Conservation (phyloP, 2,797 vertebrate species). For the Oreonectes daqikongensis region DNA sequence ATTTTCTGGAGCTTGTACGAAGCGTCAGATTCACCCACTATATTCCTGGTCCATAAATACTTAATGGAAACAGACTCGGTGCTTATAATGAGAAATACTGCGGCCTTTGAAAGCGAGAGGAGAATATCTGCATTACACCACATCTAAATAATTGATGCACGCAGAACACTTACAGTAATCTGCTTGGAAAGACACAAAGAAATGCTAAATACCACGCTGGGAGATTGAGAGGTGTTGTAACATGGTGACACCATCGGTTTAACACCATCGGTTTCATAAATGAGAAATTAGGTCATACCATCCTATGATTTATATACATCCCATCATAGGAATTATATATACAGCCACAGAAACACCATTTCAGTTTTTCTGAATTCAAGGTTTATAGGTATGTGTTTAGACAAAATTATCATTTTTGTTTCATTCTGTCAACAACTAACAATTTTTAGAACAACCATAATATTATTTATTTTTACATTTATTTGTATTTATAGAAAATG, state of each 20-base stretch:
- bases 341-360: no score
- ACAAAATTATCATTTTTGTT: no score
- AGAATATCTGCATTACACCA: constrained; percentile 35
- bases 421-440: no score
- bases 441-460: no score
- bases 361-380: no score
- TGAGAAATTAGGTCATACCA: background rate
- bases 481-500: no score
- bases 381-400: no score
- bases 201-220: constrained; percentile 7
- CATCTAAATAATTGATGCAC: constrained; percentile 48
- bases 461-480: no score
- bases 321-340: no score
- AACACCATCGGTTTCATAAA: background rate
- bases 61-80: constrained; percentile 49
- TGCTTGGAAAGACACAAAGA: constrained; percentile 34
- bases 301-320: no score
- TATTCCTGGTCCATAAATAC: constrained; percentile 52
- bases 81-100: constrained; percentile 46
- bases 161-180: constrained; percentile 39
- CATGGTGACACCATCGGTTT: background rate
- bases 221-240: background rate
- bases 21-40: constrained; percentile 45
- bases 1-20: constrained; percentile 42
- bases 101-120: constrained; percentile 38